Evolutionary conservation across 2,888 invertebrate genomes (phyloP), one percentile per base, ranked within the genome.

Genomic region (Abrostola tripartita): DNA sequence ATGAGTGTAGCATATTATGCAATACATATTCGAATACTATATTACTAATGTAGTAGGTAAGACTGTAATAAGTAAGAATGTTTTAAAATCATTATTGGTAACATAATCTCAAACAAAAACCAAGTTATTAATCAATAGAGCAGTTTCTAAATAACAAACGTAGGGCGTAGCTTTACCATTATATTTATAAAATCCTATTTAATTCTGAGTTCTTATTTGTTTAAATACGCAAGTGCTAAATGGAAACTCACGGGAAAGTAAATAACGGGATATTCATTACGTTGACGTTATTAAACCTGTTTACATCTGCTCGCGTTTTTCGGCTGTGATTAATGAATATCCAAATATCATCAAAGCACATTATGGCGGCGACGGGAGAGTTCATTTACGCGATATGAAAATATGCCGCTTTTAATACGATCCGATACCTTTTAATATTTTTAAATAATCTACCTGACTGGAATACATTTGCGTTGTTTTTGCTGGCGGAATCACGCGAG

Each of bases 261-360:
- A 60, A 55, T 14, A 47, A 47, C 38, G 35, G 9, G 38, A 44
- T 24, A 35, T 12, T 44, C 40, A 70, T 67, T 52, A 44, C 64
- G 51, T 56, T 42, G 68, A 65, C 62, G 57, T 65, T 57, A 56
- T 59, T 53, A 58, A 60, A 68, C 65, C 49, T 73, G 52, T 76
- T 74, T 71, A 73, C 62, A 58, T 74, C 57, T 64, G 60, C 68
- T 59, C 54, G n/a, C 55, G 52, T 66, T 68, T 68, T 74, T 61
- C 75, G 54, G 68, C 56, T 41, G 51, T 81, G 72, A 81, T 77
- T 75, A 74, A 79, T 81, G 71, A 71, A 75, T 76, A 68, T 67
- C 60, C 62, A 76, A 79, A 81, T 72, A 82, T 72, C 76, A 75
- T 79, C 71, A 78, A 78, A 82, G 75, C 65, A 71, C 37, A 75